Evolutionary conservation across 2,797 vertebrate genomes (phyloP).

Genomic region (Premnoplex brunnescens): DNA sequence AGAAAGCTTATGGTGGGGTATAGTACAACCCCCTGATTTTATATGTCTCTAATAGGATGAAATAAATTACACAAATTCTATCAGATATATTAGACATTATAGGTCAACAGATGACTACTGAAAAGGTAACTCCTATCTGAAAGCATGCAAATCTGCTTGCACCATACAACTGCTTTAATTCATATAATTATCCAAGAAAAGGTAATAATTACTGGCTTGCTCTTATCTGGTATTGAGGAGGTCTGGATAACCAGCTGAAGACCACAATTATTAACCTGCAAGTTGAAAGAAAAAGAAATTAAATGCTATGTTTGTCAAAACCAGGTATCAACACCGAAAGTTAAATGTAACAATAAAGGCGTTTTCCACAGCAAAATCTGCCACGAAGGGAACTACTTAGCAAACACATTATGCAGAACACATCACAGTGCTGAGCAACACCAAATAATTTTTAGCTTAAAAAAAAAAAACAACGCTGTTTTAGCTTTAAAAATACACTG

Average conservation of each 20-base stretch:
- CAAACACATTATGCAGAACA: not conserved
- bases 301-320: not conserved
- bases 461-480: rapidly evolving
- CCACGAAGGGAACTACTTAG: not conserved
- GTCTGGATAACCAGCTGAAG: slow-evolving; percentile 82
- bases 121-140: not conserved
- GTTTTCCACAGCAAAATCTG: not conserved
- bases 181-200: not conserved
- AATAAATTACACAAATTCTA: not conserved
- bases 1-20: not conserved
- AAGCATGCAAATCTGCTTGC: not conserved
- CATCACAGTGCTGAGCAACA: not conserved
- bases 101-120: not conserved
- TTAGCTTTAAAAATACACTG: not conserved
- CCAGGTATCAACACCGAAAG: rapidly evolving
- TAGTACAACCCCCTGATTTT: rapidly evolving
- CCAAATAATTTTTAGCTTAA: rapidly evolving
- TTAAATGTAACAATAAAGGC: not conserved
- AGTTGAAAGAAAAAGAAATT: slow-evolving; percentile 26
- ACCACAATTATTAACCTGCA: slow-evolving; percentile 78
- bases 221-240: slow-evolving; percentile 74
- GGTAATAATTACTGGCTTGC: slow-evolving; percentile 65
- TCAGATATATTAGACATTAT: not conserved
- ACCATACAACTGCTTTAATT: no score
- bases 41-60: not conserved